phyloP scores from a whole-genome alignment of 2,888 invertebrate genomes.

The Cataglyphis albicans region DNA sequence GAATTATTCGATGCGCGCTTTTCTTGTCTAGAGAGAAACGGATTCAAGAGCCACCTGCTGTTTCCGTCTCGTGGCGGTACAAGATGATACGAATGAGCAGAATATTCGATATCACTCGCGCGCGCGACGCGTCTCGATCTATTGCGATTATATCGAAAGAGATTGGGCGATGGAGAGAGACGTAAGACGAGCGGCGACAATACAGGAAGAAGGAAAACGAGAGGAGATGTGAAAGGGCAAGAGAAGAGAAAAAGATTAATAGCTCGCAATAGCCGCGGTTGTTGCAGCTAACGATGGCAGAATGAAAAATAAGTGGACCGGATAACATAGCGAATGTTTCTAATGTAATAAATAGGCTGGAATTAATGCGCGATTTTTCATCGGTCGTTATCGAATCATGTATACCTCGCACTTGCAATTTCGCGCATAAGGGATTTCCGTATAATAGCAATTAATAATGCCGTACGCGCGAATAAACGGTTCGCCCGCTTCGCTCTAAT shows the following conservation, averaged over 20 bases:
- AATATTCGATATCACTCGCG: constrained; percentile 52
- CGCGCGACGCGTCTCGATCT: constrained; percentile 55
- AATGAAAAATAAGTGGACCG: constrained; percentile 55
- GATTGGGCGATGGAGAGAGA: background rate
- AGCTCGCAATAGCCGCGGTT: constrained; percentile 53
- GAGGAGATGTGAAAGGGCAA: background rate
- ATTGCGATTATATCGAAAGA: constrained; percentile 61
- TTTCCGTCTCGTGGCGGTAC: constrained; percentile 41
- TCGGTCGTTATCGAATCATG: constrained; percentile 46
- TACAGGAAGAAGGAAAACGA: too few species aligned
- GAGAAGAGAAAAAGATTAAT: constrained; percentile 44
- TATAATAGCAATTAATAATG: constrained; percentile 49
- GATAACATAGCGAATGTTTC: constrained; percentile 52
- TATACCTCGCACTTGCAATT: constrained; percentile 44
- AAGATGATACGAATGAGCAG: constrained; percentile 50
- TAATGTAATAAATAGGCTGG: constrained; percentile 56
- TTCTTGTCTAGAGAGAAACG: constrained; percentile 44
- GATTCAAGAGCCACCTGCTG: constrained; percentile 65
- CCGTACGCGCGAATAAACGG: constrained; percentile 46
- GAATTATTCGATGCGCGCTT: constrained; percentile 71
- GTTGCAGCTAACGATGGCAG: constrained; percentile 56
- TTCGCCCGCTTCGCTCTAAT: constrained; percentile 27
- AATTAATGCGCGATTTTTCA: constrained; percentile 56
- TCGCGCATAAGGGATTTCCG: constrained; percentile 46
- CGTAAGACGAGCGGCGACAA: constrained; percentile 22